Evolutionary conservation across 2,113 vertebrate species (phyloP).

Genomic region (Motacilla tschutschensis): DNA sequence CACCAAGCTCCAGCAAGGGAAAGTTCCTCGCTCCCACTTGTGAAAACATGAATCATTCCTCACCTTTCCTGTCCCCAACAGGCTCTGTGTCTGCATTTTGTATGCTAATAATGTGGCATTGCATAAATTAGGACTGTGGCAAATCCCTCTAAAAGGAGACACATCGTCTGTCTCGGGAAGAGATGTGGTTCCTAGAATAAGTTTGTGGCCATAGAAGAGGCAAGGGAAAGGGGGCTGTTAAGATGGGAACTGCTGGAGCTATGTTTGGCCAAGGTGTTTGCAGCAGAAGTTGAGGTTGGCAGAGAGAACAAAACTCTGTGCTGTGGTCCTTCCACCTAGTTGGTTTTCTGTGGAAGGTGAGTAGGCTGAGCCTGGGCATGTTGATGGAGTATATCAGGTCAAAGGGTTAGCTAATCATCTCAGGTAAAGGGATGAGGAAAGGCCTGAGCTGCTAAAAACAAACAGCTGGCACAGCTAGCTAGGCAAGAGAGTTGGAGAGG

Average conservation of each 20-base stretch:
- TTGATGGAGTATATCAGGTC: not conserved
- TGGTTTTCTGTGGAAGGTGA: not conserved
- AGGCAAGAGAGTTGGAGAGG: not conserved
- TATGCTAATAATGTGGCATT: constrained; percentile 54
- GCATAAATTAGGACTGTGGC: constrained; percentile 52
- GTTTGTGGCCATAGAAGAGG: not conserved
- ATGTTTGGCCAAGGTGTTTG: not conserved
- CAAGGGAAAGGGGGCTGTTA: not conserved
- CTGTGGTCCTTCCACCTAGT: not conserved
- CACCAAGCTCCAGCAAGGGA: not conserved
- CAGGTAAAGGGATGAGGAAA: not conserved
- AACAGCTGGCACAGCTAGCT: not conserved
- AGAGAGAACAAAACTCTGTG: not conserved
- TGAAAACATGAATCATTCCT: constrained; percentile 59
- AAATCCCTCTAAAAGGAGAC: constrained; percentile 36
- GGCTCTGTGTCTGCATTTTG: constrained; percentile 49
- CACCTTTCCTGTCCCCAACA: constrained; percentile 58
- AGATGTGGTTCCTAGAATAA: not conserved
- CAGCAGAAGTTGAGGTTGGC: not conserved
- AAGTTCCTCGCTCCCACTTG: constrained; percentile 41
- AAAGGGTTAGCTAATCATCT: constrained; percentile 42
- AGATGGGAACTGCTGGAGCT: not conserved
- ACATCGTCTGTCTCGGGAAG: not conserved
- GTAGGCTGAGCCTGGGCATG: not conserved
- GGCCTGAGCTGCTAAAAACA: constrained; percentile 11